Percentiles rank a stretch among this genome's conserved stretches.
Evolutionary conservation across 2,797 vertebrate species (phyloP).

Genomic region (Rhinichthys osculus): DNA sequence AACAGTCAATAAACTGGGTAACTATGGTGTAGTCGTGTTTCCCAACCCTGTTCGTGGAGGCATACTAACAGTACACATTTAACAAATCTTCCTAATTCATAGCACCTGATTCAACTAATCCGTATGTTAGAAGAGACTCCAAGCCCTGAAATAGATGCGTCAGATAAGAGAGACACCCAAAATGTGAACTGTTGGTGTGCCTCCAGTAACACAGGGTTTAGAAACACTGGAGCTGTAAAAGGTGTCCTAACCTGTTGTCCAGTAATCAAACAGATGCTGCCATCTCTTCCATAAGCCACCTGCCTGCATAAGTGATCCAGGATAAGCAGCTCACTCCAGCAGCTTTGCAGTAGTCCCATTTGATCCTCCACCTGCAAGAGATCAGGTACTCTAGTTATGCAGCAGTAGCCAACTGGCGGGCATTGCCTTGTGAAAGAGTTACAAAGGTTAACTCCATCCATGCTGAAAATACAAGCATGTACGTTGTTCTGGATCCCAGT

Average conservation of each 20-base stretch:
- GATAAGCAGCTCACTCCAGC: slow-evolving; percentile 85
- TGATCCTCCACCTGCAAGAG: slow-evolving; percentile 81
- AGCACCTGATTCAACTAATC: not conserved
- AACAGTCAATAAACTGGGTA: not conserved
- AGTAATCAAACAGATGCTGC: slow-evolving; percentile 82
- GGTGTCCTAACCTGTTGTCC: slow-evolving; percentile 79
- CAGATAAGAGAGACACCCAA: not conserved
- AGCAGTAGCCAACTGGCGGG: not conserved
- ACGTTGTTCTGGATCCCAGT: not conserved
- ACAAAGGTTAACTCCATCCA: not conserved
- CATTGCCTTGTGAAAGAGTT: not conserved
- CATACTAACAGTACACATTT: not conserved
- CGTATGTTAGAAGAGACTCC: not conserved
- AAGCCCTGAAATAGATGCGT: not conserved
- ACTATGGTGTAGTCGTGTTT: not conserved
- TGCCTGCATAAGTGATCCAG: slow-evolving; percentile 84
- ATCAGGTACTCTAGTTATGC: not conserved
- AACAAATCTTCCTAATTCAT: not conserved
- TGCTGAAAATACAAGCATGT: not conserved
- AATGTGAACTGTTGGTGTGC: not conserved
- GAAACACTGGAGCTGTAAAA: not conserved
- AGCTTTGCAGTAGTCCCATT: slow-evolving; percentile 84
- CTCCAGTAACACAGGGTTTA: not conserved
- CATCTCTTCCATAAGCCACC: slow-evolving; percentile 79
- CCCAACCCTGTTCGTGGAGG: not conserved